These are phyloP conservation scores for Acanthosoma haemorrhoidale DNA, from an alignment of 2,888 invertebrate genomes.

Conservation along the genomic window DNA sequence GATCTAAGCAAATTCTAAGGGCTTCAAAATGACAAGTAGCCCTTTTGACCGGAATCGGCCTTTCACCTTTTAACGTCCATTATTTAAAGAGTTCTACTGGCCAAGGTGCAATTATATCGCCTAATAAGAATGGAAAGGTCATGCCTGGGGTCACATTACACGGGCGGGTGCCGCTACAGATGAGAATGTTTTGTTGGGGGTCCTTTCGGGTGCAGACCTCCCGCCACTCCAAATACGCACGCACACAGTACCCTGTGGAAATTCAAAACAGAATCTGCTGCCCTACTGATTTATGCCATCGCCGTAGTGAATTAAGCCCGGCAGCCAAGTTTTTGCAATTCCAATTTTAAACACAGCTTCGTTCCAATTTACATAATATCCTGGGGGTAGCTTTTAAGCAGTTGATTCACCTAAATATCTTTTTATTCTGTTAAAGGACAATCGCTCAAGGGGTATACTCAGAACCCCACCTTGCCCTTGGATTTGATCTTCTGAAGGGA, in stretches of 20 bases:
- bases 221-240: neutral
- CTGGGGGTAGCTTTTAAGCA: neutral
- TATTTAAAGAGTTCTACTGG: neutral
- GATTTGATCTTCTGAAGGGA: no score
- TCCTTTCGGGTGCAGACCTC: neutral
- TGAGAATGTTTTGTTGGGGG: neutral
- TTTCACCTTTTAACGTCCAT: neutral
- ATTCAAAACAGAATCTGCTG: slow-evolving; percentile 5
- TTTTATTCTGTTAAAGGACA: no score
- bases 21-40: no score
- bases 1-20: no score
- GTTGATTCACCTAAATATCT: neutral
- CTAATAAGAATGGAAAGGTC: neutral
- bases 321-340: slow-evolving; percentile 15
- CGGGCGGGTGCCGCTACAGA: neutral
- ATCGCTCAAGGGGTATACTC: no score
- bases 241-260: neutral
- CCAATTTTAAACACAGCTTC: slow-evolving; percentile 21
- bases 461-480: no score
- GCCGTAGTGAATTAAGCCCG: neutral
- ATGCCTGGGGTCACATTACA: neutral
- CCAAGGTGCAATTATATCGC: neutral
- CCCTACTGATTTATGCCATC: neutral
- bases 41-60: no score
- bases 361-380: slow-evolving; percentile 20